These are phyloP conservation scores for Cylas formicarius DNA, from an alignment of 1,140 invertebrate genomes.

Conservation along the genomic window DNA sequence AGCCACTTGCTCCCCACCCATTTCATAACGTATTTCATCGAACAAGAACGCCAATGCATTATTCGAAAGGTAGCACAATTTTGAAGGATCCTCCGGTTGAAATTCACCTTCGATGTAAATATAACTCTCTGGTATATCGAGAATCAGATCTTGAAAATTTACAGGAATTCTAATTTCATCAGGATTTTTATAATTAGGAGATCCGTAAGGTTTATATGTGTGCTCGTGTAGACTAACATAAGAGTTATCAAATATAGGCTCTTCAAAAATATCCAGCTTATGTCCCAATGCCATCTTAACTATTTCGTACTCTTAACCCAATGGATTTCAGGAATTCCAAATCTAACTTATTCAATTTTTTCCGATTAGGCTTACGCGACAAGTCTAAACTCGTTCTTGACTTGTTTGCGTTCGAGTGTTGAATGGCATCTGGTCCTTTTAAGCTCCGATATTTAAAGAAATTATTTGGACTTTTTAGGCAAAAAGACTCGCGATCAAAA, in stretches of 20 bases:
- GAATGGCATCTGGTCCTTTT: no score
- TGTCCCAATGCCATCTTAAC: neutral
- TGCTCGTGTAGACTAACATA: slow-evolving; percentile 13
- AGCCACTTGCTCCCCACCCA: slow-evolving; percentile 7
- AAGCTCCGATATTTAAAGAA: no score
- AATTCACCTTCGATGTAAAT: slow-evolving; percentile 28
- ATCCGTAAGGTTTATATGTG: slow-evolving; percentile 20
- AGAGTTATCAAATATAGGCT: slow-evolving; percentile 5
- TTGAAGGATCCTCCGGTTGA: neutral
- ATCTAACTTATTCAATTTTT: no score
- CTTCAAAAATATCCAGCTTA: slow-evolving; percentile 1
- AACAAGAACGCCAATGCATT: slow-evolving; percentile 13
- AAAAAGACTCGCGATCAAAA: no score
- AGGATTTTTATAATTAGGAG: slow-evolving; percentile 16
- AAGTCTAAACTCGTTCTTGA: no score
- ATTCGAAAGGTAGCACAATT: slow-evolving; percentile 3
- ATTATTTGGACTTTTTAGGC: no score
- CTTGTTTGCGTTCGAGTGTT: no score
- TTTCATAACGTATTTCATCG: slow-evolving; percentile 10
- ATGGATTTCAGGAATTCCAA: no score
- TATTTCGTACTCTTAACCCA: no score
- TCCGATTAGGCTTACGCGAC: no score
- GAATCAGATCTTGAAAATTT: slow-evolving; percentile 16
- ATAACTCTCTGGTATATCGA: slow-evolving; percentile 24
- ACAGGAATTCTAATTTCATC: slow-evolving; percentile 29